Evolutionary conservation across 2,888 invertebrate species (phyloP).

Genomic region (Calliopum simillimum): DNA sequence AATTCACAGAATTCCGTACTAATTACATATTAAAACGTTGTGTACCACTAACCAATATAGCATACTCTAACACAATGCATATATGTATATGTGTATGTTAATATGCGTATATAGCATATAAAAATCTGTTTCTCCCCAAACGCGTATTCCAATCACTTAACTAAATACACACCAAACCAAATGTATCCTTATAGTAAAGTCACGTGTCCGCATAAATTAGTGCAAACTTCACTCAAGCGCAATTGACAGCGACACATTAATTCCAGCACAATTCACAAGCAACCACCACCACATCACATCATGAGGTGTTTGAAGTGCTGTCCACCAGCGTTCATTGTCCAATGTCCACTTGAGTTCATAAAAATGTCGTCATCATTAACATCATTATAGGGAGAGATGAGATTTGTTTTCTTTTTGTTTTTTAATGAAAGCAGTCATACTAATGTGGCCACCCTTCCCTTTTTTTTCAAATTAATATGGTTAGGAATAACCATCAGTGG

Average conservation of each 20-base stretch:
- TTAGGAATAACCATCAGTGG: neutral
- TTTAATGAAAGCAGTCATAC: neutral
- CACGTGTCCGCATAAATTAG: no score
- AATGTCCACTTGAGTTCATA: neutral
- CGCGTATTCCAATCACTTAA: no score
- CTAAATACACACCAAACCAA: no score
- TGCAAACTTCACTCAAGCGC: neutral
- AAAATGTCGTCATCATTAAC: conserved; percentile 7
- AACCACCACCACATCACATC: neutral
- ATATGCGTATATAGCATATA: no score
- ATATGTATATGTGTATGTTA: no score
- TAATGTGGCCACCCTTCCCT: neutral
- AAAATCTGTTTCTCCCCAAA: no score
- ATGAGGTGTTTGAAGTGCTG: neutral
- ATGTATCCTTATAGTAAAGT: no score
- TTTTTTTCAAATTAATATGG: neutral
- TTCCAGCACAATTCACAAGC: conserved; percentile 7
- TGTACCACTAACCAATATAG: no score
- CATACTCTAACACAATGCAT: no score
- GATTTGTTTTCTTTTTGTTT: neutral
- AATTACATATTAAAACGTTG: no score
- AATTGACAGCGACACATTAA: neutral
- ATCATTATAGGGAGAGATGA: neutral
- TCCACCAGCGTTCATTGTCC: neutral
- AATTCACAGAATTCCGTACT: no score